Evolutionary conservation across 2,113 vertebrate genomes (phyloP).

Genomic region (Struthidea cinerea): DNA sequence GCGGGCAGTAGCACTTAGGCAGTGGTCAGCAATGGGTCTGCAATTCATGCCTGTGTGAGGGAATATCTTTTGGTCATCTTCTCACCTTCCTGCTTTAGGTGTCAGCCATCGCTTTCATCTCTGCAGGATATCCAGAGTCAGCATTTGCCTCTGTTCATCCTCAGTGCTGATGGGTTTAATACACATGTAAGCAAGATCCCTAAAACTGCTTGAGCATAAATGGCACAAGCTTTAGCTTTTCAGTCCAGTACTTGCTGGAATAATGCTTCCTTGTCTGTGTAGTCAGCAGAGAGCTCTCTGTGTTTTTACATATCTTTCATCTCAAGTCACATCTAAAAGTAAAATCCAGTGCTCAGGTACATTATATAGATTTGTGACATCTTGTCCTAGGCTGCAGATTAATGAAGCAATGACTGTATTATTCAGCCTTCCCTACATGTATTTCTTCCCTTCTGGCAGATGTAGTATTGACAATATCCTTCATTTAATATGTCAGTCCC

Average conservation of each 20-base stretch:
- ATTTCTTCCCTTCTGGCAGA: constrained; percentile 42
- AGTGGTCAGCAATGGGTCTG: background rate
- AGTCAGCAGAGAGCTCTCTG: constrained; percentile 15
- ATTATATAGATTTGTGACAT: constrained; percentile 45
- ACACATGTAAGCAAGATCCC: background rate
- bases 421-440: background rate
- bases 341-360: constrained; percentile 1
- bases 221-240: background rate
- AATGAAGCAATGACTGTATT: constrained; percentile 28
- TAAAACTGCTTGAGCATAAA: background rate
- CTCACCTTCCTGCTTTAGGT: background rate
- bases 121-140: background rate
- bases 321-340: constrained; percentile 11
- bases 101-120: background rate
- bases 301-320: constrained; percentile 23
- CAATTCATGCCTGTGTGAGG: background rate
- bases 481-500: constrained; percentile 1
- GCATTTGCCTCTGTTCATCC: background rate
- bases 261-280: background rate
- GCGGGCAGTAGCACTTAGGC: background rate
- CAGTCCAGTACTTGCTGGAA: background rate
- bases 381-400: constrained; percentile 14
- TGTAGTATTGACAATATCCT: constrained; percentile 17
- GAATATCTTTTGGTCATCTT: background rate
- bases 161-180: background rate